These are phyloP conservation scores for Chascanopsetta lugubris DNA, from an alignment of 2,113 vertebrate species.

Conservation along the genomic window DNA sequence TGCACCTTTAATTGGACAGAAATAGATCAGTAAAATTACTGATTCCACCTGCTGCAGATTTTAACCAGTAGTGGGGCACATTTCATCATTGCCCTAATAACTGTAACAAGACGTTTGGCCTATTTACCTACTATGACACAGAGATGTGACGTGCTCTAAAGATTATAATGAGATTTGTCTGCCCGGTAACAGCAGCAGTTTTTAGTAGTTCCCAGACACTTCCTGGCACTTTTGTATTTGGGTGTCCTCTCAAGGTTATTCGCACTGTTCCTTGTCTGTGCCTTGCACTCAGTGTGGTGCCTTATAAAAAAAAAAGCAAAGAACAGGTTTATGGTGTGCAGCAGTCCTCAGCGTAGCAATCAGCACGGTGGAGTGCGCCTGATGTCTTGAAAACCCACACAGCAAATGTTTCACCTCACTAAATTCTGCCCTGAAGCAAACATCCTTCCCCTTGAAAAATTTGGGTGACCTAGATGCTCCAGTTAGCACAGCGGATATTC, in stretches of 20 bases:
- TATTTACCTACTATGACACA: not conserved
- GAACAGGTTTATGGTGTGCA: not conserved
- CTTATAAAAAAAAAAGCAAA: not conserved
- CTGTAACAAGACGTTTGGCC: not conserved
- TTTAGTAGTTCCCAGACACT: not conserved
- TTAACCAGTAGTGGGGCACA: not conserved
- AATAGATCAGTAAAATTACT: slow-evolving; percentile 16
- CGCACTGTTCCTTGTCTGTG: slow-evolving; percentile 3
- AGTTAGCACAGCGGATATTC: slow-evolving; percentile 50
- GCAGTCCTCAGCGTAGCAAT: slow-evolving; percentile 5
- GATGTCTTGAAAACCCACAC: slow-evolving; percentile 57
- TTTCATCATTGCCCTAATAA: slow-evolving; percentile 7
- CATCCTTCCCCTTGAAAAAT: slow-evolving; percentile 69
- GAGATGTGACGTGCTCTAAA: not conserved
- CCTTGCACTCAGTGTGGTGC: not conserved
- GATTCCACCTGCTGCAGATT: slow-evolving; percentile 4
- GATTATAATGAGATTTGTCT: not conserved
- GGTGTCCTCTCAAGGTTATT: too few species aligned
- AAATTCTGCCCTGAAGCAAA: slow-evolving; percentile 60
- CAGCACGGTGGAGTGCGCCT: not conserved
- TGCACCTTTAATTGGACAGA: not conserved
- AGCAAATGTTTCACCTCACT: slow-evolving; percentile 71
- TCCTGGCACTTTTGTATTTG: not conserved
- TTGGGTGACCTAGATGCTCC: slow-evolving; percentile 76
- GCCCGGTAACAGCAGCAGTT: not conserved